phyloP scores from a whole-genome alignment of 2,797 vertebrate genomes.

The Acipenser oxyrinchus region DNA sequence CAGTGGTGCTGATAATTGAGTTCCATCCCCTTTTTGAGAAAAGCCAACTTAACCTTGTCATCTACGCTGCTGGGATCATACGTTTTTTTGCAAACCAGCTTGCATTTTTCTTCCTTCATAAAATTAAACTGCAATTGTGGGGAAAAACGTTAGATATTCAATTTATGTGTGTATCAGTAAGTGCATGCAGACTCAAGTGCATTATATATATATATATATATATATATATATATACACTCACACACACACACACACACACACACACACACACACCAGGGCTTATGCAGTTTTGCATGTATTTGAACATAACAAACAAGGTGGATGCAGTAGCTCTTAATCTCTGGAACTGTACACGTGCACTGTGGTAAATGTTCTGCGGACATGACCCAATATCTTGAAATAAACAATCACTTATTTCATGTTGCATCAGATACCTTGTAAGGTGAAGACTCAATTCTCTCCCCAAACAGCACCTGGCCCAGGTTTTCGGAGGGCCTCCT shows the following conservation, averaged over 20 bases:
- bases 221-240: too few species aligned
- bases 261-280: too few species aligned
- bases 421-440: slow-evolving; percentile 68
- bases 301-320: too few species aligned
- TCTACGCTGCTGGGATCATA: slow-evolving; percentile 50
- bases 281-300: too few species aligned
- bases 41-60: slow-evolving; percentile 60
- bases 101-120: slow-evolving; percentile 56
- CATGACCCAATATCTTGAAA: too few species aligned
- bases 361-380: too few species aligned
- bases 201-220: too few species aligned
- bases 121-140: slow-evolving; percentile 68
- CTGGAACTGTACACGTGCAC: too few species aligned
- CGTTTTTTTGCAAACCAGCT: slow-evolving; percentile 58
- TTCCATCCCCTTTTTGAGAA: slow-evolving; percentile 84
- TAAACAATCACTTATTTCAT: neutral
- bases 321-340: too few species aligned
- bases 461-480: slow-evolving; percentile 83
- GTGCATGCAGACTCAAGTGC: neutral
- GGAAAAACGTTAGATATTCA: neutral
- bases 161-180: neutral
- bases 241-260: too few species aligned
- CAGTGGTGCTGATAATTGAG: slow-evolving; percentile 88
- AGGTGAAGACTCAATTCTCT: slow-evolving; percentile 79
- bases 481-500: slow-evolving; percentile 81